Evolutionary conservation across 2,113 vertebrate genomes (phyloP).

Genomic region (Donacobius atricapilla): DNA sequence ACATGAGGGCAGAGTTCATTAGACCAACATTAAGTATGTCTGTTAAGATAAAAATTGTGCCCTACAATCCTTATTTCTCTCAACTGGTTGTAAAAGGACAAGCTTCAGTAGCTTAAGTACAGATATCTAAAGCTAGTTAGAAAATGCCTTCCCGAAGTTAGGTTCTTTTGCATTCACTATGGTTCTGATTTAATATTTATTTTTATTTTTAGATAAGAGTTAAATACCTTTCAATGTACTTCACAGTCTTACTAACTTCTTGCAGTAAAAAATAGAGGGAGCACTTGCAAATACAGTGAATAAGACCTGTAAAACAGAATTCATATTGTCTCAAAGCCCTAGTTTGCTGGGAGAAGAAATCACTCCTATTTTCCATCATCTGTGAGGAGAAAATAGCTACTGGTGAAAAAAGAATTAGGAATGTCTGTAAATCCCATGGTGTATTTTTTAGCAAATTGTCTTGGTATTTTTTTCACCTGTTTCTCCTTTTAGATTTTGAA

Average conservation of each 20-base stretch:
- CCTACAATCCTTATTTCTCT: not conserved
- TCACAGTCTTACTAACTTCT: not conserved
- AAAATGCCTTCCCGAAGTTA: not conserved
- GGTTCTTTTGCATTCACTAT: not conserved
- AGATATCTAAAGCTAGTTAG: not conserved
- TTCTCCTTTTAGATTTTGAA: not conserved
- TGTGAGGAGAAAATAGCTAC: not conserved
- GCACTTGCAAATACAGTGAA: not conserved
- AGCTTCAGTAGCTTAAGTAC: not conserved
- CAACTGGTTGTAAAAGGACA: not conserved
- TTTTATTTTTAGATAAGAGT: not conserved
- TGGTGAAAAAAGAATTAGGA: not conserved
- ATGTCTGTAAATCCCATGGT: not conserved
- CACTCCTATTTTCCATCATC: not conserved
- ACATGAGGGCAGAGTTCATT: fast-evolving
- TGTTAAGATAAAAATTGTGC: not conserved
- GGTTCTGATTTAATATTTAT: not conserved
- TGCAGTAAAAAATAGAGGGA: not conserved
- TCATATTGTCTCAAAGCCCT: not conserved
- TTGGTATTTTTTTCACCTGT: not conserved
- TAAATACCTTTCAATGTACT: not conserved
- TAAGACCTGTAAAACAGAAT: not conserved
- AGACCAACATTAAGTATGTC: not conserved
- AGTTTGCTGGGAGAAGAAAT: not conserved
- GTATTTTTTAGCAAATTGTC: not conserved